These are phyloP conservation scores for Neopipo cinnamomea DNA, from an alignment of 2,113 vertebrate species.

Conservation along the genomic window DNA sequence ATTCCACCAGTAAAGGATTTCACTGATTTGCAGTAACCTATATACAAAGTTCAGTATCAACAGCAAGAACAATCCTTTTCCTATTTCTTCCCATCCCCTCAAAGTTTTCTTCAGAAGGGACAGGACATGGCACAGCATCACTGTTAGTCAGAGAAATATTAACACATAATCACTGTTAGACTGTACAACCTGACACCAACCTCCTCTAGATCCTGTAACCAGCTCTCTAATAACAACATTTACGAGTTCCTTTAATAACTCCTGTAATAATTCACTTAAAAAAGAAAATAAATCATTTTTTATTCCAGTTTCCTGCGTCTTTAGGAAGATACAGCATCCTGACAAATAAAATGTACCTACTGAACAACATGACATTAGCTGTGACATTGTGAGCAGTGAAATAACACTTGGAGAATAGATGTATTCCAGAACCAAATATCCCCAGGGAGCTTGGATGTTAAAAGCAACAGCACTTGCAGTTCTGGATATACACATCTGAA, in stretches of 20 bases:
- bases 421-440: constrained; percentile 53
- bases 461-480: constrained; percentile 45
- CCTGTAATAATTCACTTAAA: constrained; percentile 12
- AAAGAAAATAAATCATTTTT: constrained; percentile 5
- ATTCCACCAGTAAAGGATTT: background rate
- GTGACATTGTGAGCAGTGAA: constrained; percentile 35
- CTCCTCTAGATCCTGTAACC: background rate
- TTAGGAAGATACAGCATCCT: background rate
- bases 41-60: background rate
- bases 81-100: background rate
- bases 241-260: constrained; percentile 28
- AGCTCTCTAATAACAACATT: background rate
- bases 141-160: background rate
- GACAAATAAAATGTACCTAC: constrained; percentile 46
- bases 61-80: background rate
- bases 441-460: constrained; percentile 24
- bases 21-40: background rate
- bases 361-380: constrained; percentile 19
- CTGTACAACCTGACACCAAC: background rate
- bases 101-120: background rate
- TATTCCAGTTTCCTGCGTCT: background rate
- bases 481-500: constrained; percentile 32
- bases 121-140: background rate
- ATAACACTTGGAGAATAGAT: constrained; percentile 33
- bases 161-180: background rate